Conservation (phyloP, 2,113 vertebrate genomes). For the Atlantisia rogersi region DNA sequence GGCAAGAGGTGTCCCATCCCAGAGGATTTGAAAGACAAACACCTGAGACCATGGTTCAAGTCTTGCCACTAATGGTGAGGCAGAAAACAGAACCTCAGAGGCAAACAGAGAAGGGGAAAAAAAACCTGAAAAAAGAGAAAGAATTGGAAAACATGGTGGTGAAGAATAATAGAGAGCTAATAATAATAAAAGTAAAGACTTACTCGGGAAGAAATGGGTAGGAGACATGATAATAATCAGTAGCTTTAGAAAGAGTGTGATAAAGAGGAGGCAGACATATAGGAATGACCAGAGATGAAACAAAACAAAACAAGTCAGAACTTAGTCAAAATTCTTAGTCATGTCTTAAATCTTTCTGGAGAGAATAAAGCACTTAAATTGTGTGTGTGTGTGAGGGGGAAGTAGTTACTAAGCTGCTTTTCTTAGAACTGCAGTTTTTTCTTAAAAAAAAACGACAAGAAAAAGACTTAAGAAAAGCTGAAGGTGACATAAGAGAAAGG, state of each 20-base stretch:
- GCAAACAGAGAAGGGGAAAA: neutral
- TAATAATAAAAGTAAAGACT: neutral
- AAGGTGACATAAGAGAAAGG: neutral
- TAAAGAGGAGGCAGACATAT: neutral
- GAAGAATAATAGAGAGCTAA: neutral
- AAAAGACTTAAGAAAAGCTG: neutral
- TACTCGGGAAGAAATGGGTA: neutral
- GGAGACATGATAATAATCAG: neutral
- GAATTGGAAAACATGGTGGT: neutral
- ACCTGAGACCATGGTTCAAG: rapidly evolving
- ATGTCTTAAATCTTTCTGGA: neutral
- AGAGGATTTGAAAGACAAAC: neutral
- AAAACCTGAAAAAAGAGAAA: neutral
- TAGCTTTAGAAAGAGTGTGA: neutral
- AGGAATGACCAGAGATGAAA: neutral
- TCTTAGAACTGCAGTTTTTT: neutral
- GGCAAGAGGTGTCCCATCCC: neutral
- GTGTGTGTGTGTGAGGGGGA: too few species aligned
- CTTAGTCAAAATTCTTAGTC: neutral
- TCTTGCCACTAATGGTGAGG: neutral
- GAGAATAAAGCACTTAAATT: neutral
- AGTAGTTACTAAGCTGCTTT: neutral
- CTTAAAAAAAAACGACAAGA: neutral
- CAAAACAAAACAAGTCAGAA: neutral
- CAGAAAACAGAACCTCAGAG: neutral